Conservation (phyloP, 2,113 vertebrate genomes). For the Hydrochoerus hydrochaeris region DNA sequence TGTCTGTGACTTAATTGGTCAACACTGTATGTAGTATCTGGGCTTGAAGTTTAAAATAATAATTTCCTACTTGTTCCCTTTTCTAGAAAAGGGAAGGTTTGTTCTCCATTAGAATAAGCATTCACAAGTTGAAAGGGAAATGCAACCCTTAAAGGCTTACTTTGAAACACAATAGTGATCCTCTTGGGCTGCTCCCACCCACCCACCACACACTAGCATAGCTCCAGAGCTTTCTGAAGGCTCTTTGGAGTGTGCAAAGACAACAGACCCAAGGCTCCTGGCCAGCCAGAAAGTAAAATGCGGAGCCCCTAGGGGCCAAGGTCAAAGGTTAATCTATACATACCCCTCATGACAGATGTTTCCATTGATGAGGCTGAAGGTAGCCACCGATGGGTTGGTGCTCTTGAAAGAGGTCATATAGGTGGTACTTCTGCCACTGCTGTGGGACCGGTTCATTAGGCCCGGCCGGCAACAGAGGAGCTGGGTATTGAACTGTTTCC, state of each 20-base stretch:
- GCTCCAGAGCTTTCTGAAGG: neutral
- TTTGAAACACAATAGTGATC: neutral
- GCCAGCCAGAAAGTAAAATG: neutral
- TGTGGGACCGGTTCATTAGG: slow-evolving; percentile 85
- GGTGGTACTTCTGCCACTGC: slow-evolving; percentile 87
- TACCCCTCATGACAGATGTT: slow-evolving; percentile 89
- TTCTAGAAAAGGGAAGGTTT: slow-evolving; percentile 44
- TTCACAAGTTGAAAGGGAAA: slow-evolving; percentile 45
- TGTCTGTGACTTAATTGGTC: slow-evolving; percentile 43
- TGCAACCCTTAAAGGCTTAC: neutral
- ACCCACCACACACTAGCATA: neutral
- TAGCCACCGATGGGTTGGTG: slow-evolving; percentile 92
- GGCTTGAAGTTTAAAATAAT: slow-evolving; percentile 43
- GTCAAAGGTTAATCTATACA: slow-evolving; percentile 81
- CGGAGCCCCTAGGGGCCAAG: neutral
- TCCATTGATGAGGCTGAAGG: slow-evolving; percentile 92
- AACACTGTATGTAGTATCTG: neutral
- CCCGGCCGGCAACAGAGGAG: slow-evolving; percentile 91
- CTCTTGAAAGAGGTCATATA: slow-evolving; percentile 94
- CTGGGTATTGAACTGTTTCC: slow-evolving; percentile 96
- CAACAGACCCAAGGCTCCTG: neutral
- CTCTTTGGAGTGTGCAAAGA: neutral
- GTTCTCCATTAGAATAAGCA: neutral
- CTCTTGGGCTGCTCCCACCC: neutral
- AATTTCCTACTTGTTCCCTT: slow-evolving; percentile 33